Evolutionary conservation across 2,113 vertebrate genomes (phyloP).

Genomic region (Meleagris gallopavo): DNA sequence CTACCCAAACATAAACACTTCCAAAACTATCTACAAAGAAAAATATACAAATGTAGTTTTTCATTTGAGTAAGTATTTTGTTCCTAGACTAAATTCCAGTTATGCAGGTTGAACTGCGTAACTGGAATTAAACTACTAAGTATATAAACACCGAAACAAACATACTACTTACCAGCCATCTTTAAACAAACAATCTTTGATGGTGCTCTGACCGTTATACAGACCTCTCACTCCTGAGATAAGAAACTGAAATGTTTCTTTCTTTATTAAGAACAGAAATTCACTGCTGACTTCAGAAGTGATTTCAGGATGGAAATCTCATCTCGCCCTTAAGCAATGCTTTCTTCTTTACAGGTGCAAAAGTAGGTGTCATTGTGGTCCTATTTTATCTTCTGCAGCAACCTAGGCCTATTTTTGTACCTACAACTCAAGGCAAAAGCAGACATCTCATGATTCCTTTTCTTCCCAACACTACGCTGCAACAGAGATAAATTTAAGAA

Average conservation of each 20-base stretch:
- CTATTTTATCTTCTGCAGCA: neutral
- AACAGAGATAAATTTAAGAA: neutral
- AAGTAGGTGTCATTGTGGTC: fast-evolving
- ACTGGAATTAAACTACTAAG: neutral
- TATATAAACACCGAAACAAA: neutral
- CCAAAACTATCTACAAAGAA: neutral
- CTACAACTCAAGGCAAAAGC: neutral
- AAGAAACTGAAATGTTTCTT: neutral
- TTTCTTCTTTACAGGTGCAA: neutral
- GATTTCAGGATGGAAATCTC: neutral
- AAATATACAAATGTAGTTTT: neutral
- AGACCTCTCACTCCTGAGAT: neutral
- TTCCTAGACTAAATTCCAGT: neutral
- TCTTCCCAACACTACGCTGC: neutral
- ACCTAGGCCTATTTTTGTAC: neutral
- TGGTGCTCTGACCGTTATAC: neutral
- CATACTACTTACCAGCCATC: neutral
- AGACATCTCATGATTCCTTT: neutral
- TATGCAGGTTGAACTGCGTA: neutral
- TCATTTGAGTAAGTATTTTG: neutral
- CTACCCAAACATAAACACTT: neutral
- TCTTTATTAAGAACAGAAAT: neutral
- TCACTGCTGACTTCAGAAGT: neutral
- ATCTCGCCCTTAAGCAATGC: neutral
- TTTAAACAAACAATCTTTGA: neutral